A percentile compares a stretch with the other conserved stretches of the same genome.
phyloP scores from a whole-genome alignment of 2,113 vertebrate species.

The Rhinogobius similis region DNA sequence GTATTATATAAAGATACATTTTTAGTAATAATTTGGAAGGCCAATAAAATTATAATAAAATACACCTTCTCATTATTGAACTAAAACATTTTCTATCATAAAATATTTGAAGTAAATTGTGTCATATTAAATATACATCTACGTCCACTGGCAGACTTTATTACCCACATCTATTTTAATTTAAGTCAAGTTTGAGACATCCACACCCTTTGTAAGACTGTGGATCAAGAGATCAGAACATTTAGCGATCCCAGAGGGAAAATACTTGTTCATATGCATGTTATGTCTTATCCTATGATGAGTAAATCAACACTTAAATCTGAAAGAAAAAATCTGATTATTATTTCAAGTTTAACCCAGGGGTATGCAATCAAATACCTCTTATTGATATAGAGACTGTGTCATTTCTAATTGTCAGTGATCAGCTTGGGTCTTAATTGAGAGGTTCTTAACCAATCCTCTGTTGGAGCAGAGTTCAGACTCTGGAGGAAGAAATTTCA shows the following conservation, averaged over 20 bases:
- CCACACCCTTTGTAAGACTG: constrained; percentile 1
- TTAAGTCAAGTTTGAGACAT: not conserved
- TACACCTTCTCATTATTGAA: not conserved
- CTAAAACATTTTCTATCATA: not conserved
- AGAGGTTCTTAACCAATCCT: too few species aligned
- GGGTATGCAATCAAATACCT: too few species aligned
- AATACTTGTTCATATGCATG: constrained; percentile 1
- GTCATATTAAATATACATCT: not conserved
- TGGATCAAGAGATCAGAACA: not conserved
- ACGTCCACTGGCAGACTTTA: not conserved
- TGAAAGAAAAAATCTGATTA: too few species aligned
- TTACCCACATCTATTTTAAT: not conserved
- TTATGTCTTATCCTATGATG: not conserved
- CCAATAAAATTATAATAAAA: not conserved
- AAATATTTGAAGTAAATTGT: not conserved
- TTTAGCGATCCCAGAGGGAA: not conserved
- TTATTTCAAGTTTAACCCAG: too few species aligned
- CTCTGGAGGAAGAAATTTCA: too few species aligned
- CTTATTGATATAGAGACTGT: too few species aligned
- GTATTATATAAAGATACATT: not conserved
- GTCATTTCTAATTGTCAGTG: too few species aligned
- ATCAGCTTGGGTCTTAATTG: too few species aligned
- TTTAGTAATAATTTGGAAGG: not conserved
- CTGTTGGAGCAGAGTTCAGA: too few species aligned
- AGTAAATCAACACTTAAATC: not conserved